A percentile compares a stretch with the other conserved stretches of the same genome.
phyloP scores from a whole-genome alignment of 2,113 vertebrate genomes.

The Entelurus aequoreus region DNA sequence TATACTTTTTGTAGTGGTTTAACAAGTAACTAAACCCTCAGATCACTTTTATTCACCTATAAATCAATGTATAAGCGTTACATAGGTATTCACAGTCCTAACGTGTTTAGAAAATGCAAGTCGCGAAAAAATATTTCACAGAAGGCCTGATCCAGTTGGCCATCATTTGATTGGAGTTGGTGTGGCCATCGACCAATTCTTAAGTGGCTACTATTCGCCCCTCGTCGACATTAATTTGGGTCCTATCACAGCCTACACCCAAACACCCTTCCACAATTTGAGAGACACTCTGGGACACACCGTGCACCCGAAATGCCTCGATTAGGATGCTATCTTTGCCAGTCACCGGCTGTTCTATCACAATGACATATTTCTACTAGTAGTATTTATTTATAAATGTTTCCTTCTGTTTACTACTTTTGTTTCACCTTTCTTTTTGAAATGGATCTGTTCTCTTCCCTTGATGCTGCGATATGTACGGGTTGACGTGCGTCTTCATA shows the following conservation, averaged over 20 bases:
- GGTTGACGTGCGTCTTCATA: no score
- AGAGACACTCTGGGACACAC: slow-evolving; percentile 66
- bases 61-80: slow-evolving; percentile 25
- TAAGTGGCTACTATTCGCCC: slow-evolving; percentile 65
- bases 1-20: no score
- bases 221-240: slow-evolving; percentile 69
- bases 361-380: no score
- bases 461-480: no score
- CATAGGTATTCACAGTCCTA: slow-evolving; percentile 19
- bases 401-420: no score
- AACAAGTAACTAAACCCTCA: no score
- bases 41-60: no score
- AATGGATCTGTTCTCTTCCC: no score
- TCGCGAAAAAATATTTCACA: slow-evolving; percentile 75
- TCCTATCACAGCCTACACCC: slow-evolving; percentile 69
- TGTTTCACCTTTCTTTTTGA: no score
- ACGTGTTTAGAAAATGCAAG: slow-evolving; percentile 71
- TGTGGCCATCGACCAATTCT: slow-evolving; percentile 73
- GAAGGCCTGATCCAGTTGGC: slow-evolving; percentile 78
- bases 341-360: slow-evolving; percentile 56
- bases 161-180: slow-evolving; percentile 78
- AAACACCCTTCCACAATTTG: slow-evolving; percentile 65
- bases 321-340: slow-evolving; percentile 69
- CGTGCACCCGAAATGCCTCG: slow-evolving; percentile 75
- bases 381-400: no score